A percentile compares a stretch with the other conserved stretches of the same genome.
Evolutionary conservation across 2,113 vertebrate genomes (phyloP).

Genomic region (Oreochromis spilurus): DNA sequence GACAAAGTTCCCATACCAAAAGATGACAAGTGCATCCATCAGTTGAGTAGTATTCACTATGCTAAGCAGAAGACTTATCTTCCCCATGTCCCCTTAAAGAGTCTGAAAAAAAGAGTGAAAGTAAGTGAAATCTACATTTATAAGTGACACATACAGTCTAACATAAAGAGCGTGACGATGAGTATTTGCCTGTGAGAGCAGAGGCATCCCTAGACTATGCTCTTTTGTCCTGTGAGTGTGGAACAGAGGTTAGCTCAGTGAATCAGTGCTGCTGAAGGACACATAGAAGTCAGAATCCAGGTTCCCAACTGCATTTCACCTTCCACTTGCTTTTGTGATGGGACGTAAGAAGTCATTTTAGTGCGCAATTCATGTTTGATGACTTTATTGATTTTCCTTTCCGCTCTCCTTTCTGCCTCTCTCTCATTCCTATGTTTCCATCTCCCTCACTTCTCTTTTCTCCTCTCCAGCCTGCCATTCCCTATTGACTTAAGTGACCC

Average conservation of each 20-base stretch:
- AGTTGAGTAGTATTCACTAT: background rate
- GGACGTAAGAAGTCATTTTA: conserved; percentile 73
- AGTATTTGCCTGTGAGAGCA: background rate
- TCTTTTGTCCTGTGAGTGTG: background rate
- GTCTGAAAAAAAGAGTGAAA: background rate
- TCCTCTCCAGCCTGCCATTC: conserved; percentile 2
- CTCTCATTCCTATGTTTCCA: conserved; percentile 14
- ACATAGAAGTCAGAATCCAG: conserved; percentile 49
- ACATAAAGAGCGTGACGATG: background rate
- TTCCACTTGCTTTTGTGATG: conserved; percentile 54
- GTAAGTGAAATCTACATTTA: background rate
- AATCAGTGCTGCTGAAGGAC: conserved; percentile 58
- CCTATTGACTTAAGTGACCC: conserved; percentile 29
- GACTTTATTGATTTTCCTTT: conserved; percentile 76
- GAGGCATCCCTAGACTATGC: background rate
- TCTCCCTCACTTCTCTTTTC: conserved; percentile 13
- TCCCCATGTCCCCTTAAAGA: background rate
- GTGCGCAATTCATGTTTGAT: conserved; percentile 74
- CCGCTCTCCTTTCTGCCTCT: conserved; percentile 3
- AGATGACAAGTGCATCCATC: background rate
- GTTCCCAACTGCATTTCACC: conserved; percentile 47
- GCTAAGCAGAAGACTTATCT: background rate
- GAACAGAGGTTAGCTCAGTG: conserved; percentile 28
- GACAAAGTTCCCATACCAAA: background rate
- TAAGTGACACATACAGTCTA: background rate